Conservation (phyloP, 2,113 vertebrate species). For the Ranitomeya imitator region DNA sequence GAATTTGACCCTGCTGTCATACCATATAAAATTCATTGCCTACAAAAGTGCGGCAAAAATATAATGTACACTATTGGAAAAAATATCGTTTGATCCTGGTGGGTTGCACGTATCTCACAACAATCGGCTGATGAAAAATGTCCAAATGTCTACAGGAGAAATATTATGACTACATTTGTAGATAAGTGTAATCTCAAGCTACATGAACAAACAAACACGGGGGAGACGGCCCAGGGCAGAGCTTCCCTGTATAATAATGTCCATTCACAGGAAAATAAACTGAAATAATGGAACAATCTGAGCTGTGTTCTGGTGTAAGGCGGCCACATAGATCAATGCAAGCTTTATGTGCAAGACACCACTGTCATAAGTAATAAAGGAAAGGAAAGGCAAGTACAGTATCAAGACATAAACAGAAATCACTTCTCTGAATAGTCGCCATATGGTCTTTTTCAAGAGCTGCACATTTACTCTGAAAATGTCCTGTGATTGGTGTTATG, state of each 20-base stretch:
- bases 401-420: conserved; percentile 54
- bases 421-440: conserved; percentile 36
- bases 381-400: conserved; percentile 46
- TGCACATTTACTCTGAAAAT: conserved; percentile 38
- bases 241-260: conserved; percentile 26
- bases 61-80: too few species aligned
- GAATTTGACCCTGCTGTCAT: not conserved
- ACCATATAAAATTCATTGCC: not conserved
- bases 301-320: conserved; percentile 33
- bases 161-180: not conserved
- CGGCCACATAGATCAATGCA: conserved; percentile 32
- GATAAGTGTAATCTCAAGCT: conserved; percentile 23
- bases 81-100: not conserved
- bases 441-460: conserved; percentile 54
- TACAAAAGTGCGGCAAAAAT: not conserved
- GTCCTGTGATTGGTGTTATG: conserved; percentile 40
- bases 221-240: not conserved
- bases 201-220: conserved; percentile 32
- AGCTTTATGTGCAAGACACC: conserved; percentile 41
- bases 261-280: conserved; percentile 35
- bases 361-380: conserved; percentile 46
- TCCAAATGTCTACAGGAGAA: not conserved
- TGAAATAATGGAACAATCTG: conserved; percentile 32
- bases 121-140: not conserved
- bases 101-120: not conserved